Evolutionary conservation across 2,113 vertebrate species (phyloP), one percentile per base, ranked within the genome.

Genomic region (Lepus americanus): DNA sequence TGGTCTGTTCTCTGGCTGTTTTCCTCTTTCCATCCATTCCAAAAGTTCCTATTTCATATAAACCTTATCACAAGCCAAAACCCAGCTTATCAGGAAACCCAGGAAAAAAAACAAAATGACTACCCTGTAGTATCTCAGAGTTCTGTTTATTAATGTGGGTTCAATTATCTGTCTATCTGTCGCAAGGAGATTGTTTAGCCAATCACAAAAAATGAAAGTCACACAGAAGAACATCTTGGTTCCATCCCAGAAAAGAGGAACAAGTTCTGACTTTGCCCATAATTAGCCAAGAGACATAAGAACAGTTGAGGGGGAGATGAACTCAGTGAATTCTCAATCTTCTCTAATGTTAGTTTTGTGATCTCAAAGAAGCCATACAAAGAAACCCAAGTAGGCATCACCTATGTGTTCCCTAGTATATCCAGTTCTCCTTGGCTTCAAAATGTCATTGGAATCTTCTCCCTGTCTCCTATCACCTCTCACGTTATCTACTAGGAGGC

Each of bases 301-400:
- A 78, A 80, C n/a, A 78, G 31, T 55, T 44, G 49, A 92, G 16
- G 84, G 59, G 51, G 1, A 10, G 1, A 44, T 85, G 55, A 19
- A 70, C 17, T 79, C 66, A 72, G 1, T 80, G 70, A 25, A 11
- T 93, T 79, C 69, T 79, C n/a, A 76, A 23, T 55, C 12, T 92
- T 95, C 31, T 49, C 67, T 66, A 51, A n/a, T 78, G 31, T 69
- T 88, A 63, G 25, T 86, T 92, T 86, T 92, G 25, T 84, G 59
- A 76, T 83, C 44, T 82, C 33, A 77, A 80, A 36, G 67, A 67
- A 74, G 36, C 33, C 9, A 79, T 27, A n/a, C 33, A 77, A 80
- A 36, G 67, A 81, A 69, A 77, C 17, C n/a, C 29, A 88, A 8
- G 9, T 69, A 55, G 20, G 9, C 36, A 64, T 81, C 25, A 33